phyloP scores from a whole-genome alignment of 2,797 vertebrate genomes.

The Iguana delicatissima region DNA sequence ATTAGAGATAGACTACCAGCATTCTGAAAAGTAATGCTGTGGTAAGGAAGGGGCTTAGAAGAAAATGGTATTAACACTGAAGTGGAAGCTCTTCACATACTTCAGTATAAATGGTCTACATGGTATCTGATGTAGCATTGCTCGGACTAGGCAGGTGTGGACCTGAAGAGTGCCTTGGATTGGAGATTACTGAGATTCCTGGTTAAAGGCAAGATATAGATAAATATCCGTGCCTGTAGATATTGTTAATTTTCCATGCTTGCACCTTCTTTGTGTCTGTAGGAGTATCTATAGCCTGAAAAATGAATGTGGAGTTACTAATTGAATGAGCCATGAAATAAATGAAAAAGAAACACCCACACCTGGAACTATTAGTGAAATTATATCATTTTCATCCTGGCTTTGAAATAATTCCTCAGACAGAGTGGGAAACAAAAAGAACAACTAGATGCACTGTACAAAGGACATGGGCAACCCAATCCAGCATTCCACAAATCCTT shows the following conservation, averaged over 20 bases:
- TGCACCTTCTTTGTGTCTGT: background rate
- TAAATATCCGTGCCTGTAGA: background rate
- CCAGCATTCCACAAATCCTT: too few species aligned
- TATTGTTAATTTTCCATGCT: background rate
- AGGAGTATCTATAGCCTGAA: background rate
- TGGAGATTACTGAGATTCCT: background rate
- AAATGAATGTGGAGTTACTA: background rate
- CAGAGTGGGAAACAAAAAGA: background rate
- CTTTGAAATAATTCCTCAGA: constrained; percentile 1
- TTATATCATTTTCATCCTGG: background rate
- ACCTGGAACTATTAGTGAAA: background rate
- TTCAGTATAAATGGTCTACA: background rate
- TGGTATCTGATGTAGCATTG: background rate
- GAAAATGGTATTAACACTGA: background rate
- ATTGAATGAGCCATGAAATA: constrained; percentile 9
- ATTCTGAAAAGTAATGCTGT: background rate
- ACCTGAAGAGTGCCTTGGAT: background rate
- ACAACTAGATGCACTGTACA: too few species aligned
- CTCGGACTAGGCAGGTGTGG: background rate
- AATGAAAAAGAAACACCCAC: background rate
- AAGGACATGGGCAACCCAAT: too few species aligned
- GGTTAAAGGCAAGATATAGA: background rate
- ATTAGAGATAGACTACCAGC: background rate
- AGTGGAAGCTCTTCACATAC: background rate
- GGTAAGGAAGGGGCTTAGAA: too few species aligned